These are phyloP conservation scores for Orius insidiosus DNA, from an alignment of 1,140 invertebrate genomes.

Conservation along the genomic window DNA sequence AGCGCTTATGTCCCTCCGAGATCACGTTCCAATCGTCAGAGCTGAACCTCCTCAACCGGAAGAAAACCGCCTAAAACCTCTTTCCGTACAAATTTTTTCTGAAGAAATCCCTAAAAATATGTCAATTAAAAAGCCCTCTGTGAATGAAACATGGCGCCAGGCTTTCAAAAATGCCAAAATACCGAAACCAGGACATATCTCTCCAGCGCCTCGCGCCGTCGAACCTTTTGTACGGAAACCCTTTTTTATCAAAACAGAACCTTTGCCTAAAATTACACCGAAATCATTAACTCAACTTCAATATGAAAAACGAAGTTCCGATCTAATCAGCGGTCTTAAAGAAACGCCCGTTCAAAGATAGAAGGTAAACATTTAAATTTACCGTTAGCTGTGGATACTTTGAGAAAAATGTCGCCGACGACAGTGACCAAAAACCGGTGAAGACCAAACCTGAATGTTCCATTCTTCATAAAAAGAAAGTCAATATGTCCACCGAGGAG, in stretches of 20 bases:
- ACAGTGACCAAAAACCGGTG: slow-evolving; percentile 14
- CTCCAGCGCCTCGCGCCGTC: slow-evolving; percentile 12
- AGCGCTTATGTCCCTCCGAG: too few relatives aligned
- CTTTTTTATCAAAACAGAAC: slow-evolving; percentile 6
- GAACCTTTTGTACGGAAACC: slow-evolving; percentile 16
- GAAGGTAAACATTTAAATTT: slow-evolving; percentile 20
- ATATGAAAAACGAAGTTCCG: slow-evolving; percentile 14
- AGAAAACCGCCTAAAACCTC: too few relatives aligned
- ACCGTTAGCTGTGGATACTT: slow-evolving; percentile 19
- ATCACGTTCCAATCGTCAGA: too few relatives aligned
- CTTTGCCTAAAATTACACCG: slow-evolving; percentile 4
- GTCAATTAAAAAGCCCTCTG: slow-evolving; percentile 8
- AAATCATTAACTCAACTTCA: slow-evolving; percentile 14
- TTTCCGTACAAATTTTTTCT: too few relatives aligned
- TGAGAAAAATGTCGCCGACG: slow-evolving; percentile 17
- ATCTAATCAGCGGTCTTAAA: slow-evolving; percentile 10
- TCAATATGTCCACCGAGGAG: slow-evolving; percentile 52
- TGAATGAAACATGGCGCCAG: slow-evolving; percentile 20
- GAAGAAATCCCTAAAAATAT: too few relatives aligned
- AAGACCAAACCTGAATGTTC: not conserved
- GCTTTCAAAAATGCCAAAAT: slow-evolving; percentile 22
- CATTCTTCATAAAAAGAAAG: slow-evolving; percentile 34
- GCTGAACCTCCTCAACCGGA: too few relatives aligned
- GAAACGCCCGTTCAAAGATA: slow-evolving; percentile 3
- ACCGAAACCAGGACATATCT: slow-evolving; percentile 19